Percentiles rank a stretch among this genome's conserved stretches.
These are phyloP conservation scores for Corythoichthys haematopterus DNA, from an alignment of 2,113 vertebrate species.

Conservation along the genomic window DNA sequence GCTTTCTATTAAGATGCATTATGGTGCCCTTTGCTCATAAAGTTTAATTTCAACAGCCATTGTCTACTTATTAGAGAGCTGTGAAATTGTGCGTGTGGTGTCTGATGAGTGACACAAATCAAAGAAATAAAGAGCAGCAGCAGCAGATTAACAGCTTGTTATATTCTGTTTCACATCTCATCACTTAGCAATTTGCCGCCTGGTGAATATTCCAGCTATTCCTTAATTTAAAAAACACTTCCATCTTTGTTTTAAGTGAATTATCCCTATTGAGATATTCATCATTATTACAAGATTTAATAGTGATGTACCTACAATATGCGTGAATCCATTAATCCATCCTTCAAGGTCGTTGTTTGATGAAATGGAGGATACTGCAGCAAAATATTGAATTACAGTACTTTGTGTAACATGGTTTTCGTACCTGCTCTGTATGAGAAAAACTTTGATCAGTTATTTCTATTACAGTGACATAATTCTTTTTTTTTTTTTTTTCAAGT, in stretches of 20 bases:
- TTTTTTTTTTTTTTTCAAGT: too few relatives aligned
- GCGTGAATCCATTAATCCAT: conserved; percentile 39
- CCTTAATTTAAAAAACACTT: conserved; percentile 50
- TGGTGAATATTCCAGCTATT: conserved; percentile 49
- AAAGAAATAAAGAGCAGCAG: not conserved
- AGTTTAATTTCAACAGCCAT: conserved; percentile 13
- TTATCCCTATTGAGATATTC: conserved; percentile 33
- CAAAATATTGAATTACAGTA: not conserved
- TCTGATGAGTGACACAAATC: not conserved
- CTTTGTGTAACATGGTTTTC: not conserved
- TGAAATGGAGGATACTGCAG: conserved; percentile 15
- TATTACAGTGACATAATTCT: not conserved
- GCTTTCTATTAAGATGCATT: conserved; percentile 3
- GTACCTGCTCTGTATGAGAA: not conserved
- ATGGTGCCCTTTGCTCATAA: conserved; percentile 14
- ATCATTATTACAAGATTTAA: conserved; percentile 59
- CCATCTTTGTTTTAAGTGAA: conserved; percentile 66
- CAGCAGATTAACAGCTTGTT: conserved; percentile 36
- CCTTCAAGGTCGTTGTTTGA: conserved; percentile 38
- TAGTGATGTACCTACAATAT: conserved; percentile 48
- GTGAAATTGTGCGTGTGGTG: conserved; percentile 10
- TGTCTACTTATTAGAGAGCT: not conserved
- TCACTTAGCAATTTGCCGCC: conserved; percentile 38
- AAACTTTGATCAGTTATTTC: not conserved
- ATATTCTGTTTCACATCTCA: conserved; percentile 21